Conservation (phyloP, 2,888 invertebrate species). For the Drosophila anceps region DNA sequence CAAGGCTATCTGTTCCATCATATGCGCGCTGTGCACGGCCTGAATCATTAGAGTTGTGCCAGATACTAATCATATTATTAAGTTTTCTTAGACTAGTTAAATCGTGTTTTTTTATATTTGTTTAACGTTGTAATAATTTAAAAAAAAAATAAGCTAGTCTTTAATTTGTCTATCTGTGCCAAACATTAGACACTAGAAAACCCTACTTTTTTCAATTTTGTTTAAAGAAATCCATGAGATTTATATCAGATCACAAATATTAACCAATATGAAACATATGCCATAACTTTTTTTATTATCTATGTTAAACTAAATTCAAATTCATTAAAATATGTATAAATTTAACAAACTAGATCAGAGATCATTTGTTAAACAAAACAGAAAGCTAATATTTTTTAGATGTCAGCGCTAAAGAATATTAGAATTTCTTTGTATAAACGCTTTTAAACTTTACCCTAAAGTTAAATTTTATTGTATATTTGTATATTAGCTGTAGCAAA, state of each 20-base stretch:
- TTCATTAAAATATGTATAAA: not conserved
- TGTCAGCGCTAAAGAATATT: not conserved
- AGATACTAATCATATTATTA: not conserved
- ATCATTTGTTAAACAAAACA: not conserved
- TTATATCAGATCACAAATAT: not conserved
- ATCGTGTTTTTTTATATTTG: not conserved
- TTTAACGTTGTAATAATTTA: no score
- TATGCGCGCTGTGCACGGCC: slow-evolving; percentile 14
- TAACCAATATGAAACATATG: not conserved
- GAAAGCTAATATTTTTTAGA: not conserved
- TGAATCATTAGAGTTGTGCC: not conserved
- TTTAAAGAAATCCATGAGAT: not conserved
- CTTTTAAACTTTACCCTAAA: not conserved
- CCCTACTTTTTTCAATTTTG: not conserved
- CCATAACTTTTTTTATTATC: not conserved
- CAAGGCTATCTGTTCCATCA: slow-evolving; percentile 26
- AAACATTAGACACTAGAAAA: not conserved
- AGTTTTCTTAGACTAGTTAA: not conserved
- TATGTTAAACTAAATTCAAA: not conserved
- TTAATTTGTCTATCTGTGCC: not conserved
- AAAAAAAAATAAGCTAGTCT: no score
- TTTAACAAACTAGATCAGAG: not conserved
- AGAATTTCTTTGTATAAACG: not conserved
- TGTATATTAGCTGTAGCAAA: not conserved
- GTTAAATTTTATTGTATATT: not conserved